Percentiles rank a stretch among this genome's conserved stretches.
These are phyloP conservation scores for Coleophora deauratella DNA, from an alignment of 2,888 invertebrate species.

Conservation along the genomic window DNA sequence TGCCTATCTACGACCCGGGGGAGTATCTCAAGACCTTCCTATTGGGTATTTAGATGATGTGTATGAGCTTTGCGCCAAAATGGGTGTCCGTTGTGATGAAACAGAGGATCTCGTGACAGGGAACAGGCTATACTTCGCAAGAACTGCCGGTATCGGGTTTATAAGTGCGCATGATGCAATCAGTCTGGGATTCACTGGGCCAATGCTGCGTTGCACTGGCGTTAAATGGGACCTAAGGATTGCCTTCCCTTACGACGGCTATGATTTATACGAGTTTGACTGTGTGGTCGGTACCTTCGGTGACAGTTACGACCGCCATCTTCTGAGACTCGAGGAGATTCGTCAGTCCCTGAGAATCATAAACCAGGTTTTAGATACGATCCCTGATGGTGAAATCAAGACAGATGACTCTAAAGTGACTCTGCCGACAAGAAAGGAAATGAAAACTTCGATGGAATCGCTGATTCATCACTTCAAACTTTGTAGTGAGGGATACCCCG, in stretches of 20 bases:
- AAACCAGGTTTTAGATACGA: slow-evolving; percentile 85
- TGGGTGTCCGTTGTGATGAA: slow-evolving; percentile 86
- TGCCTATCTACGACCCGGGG: slow-evolving; percentile 87
- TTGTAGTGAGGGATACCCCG: slow-evolving; percentile 85
- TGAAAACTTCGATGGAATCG: slow-evolving; percentile 92
- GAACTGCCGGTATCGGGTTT: slow-evolving; percentile 83
- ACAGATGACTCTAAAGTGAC: slow-evolving; percentile 86
- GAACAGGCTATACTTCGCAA: slow-evolving; percentile 78
- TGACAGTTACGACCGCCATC: slow-evolving; percentile 88
- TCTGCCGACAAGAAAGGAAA: slow-evolving; percentile 83
- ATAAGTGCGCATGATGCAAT: slow-evolving; percentile 85
- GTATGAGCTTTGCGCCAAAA: slow-evolving; percentile 78
- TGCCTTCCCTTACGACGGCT: slow-evolving; percentile 87
- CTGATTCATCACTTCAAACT: slow-evolving; percentile 93
- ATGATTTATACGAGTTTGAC: slow-evolving; percentile 88
- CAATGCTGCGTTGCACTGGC: slow-evolving; percentile 86
- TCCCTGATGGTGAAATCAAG: slow-evolving; percentile 86
- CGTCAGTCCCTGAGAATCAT: slow-evolving; percentile 86
- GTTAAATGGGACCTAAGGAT: slow-evolving; percentile 92
- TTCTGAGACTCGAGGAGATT: slow-evolving; percentile 80
- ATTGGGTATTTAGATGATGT: slow-evolving; percentile 86
- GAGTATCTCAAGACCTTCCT: slow-evolving; percentile 76
- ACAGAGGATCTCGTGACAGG: slow-evolving; percentile 84
- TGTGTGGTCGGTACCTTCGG: slow-evolving; percentile 86
- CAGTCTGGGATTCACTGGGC: slow-evolving; percentile 79